Evolutionary conservation across 2,888 invertebrate genomes (phyloP), one percentile per base, ranked within the genome.

Genomic region (Mechanitis mazaeus): DNA sequence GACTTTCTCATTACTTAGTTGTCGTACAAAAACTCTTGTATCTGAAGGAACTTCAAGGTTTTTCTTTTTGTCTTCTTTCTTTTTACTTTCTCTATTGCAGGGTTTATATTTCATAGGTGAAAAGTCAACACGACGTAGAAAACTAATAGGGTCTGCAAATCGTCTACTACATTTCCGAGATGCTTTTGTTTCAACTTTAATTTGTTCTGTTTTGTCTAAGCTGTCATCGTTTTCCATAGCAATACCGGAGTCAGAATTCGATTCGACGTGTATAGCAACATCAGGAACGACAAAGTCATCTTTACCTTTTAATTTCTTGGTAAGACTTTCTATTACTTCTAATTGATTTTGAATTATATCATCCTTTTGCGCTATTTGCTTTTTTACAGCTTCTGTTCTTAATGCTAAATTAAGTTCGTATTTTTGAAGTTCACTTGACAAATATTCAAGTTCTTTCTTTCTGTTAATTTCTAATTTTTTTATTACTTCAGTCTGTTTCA

Each of bases 71-170:
- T 85, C 85, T 65, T 87, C 85, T 71, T 86, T 86, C 67, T 87
- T 88, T 1, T 71, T 71, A 35, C 72, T 74, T 63, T 85, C 84
- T 3, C 83, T 70, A 70, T 77, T 84, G 55, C 76, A 72, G 1
- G 89, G 86, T 64, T 90, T 90, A 64, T 87, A 87, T 75, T 88
- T 90, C 77, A 88, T 90, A 3, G 90, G 90, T 2, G 90, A 90
- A 68, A 90, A 90, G 64, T 90, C 90, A 1, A 90, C 89, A 71
- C 88, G 78, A 3, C 90, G 77, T 54, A 90, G 73, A 69, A 89
- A 90, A 70, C 87, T 87, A 35, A 90, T 90, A 0, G 90, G 87
- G 57, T 90, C 90, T 7, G 88, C 88, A 66, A 90, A 88, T 53
- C 85, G 79, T 71, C 84, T 77, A 67, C 87, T 87, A 62, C 83